Evolutionary conservation across 2,888 invertebrate species (phyloP).

Genomic region (Augochlorella aurata): DNA sequence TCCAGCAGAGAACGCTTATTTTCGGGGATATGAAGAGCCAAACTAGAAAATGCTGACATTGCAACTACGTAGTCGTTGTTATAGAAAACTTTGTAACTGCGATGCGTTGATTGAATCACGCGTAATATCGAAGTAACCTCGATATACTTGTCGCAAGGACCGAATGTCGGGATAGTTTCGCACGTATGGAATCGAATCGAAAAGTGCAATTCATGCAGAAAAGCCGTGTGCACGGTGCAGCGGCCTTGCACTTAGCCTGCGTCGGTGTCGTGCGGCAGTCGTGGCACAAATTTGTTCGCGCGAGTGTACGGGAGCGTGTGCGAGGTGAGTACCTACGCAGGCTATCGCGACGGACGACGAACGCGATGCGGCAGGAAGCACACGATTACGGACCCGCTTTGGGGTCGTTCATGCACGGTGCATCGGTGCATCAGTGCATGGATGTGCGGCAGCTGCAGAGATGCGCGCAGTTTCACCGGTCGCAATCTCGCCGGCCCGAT

Average conservation of each 20-base stretch:
- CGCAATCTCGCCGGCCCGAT: constrained; percentile 62
- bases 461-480: constrained; percentile 64
- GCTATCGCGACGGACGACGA: constrained; percentile 73
- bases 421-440: constrained; percentile 55
- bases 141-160: too few relatives aligned
- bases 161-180: neutral
- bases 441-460: constrained; percentile 68
- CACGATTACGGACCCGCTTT: constrained; percentile 75
- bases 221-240: neutral
- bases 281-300: constrained; percentile 65
- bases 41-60: too few relatives aligned
- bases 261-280: constrained; percentile 17
- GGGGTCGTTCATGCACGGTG: constrained; percentile 59
- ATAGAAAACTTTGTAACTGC: too few relatives aligned
- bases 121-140: too few relatives aligned
- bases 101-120: too few relatives aligned
- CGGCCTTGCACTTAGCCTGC: constrained; percentile 35
- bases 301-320: constrained; percentile 67
- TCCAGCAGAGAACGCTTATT: too few relatives aligned
- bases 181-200: neutral
- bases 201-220: neutral
- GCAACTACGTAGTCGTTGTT: too few relatives aligned
- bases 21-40: too few relatives aligned
- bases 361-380: constrained; percentile 78
- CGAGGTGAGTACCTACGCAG: constrained; percentile 67